Evolutionary conservation across 1,140 invertebrate genomes (phyloP), one percentile per base, ranked within the genome.

Genomic region (Globodera rostochiensis): DNA sequence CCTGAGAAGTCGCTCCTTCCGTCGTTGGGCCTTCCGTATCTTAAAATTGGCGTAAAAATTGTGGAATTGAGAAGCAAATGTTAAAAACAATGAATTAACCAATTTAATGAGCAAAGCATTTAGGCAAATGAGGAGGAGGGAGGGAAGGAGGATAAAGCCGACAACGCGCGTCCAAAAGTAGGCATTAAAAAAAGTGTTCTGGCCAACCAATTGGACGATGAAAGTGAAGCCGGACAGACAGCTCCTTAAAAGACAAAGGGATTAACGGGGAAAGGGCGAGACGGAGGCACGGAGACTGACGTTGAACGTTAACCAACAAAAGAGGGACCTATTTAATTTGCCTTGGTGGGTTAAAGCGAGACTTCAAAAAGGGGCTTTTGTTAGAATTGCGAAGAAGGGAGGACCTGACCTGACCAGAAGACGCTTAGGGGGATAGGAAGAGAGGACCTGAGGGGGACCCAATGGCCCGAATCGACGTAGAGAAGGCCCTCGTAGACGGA

Each of bases 111-210:
- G 92, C 9, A 97, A 91, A 0, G 94, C 93, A 90, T 97, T 98
- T 21, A 98, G 92, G 1, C 95, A 93, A 1, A 97, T 94, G 9
- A 98, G 92, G 4, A 94, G 93, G 4, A 95, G 93, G 91, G 95
- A 97, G 0, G 96, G 96, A 25, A 95, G 91, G 80, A 96, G 91
- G 89, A 97, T 95, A 19, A 97, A 95, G 91, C 95, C 96, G 15
- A 97, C 90, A 7, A 96, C 94, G 5, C 96, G 92, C 89, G 96
- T 96, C 86, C 93, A 92, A 90, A 92, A 90, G 69, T 89, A 90
- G 25, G 84, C 66, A 77, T 89, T 89, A 78, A 88, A 89, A 74
- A 87, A 89, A 11, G 87, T 80, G 57, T 85, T 90, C 66, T 83
- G 82, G 13, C 88, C 88, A n/a, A 90, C 73, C 6, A 69, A 64